Evolutionary conservation across 2,888 invertebrate species (phyloP).

Genomic region (Drosophila suboccidentalis): DNA sequence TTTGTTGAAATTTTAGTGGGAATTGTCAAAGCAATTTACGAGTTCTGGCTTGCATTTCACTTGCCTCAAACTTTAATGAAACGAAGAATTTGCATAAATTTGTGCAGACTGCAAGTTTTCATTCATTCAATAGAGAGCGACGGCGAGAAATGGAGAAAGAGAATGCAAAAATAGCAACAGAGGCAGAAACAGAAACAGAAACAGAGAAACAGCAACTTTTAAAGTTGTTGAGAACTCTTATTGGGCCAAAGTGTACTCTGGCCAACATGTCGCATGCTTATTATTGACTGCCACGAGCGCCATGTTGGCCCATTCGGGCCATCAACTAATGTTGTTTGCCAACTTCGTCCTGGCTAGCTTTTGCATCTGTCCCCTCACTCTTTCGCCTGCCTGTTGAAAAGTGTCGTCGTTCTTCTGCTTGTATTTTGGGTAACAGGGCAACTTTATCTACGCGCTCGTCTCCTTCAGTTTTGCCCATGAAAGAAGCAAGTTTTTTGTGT

Average conservation of each 20-base stretch:
- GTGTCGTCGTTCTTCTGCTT: slow-evolving; percentile 42
- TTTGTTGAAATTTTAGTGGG: slow-evolving; percentile 1
- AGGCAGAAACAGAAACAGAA: background rate
- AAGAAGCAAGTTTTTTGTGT: slow-evolving; percentile 58
- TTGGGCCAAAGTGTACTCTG: slow-evolving; percentile 63
- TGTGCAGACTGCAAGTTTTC: slow-evolving; percentile 35
- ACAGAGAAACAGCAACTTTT: slow-evolving; percentile 53
- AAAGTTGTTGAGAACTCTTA: slow-evolving; percentile 70
- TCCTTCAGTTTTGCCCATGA: slow-evolving; percentile 44
- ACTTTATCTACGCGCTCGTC: slow-evolving; percentile 62
- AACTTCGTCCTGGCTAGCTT: slow-evolving; percentile 61
- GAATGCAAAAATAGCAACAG: slow-evolving; percentile 20
- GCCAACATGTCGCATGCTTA: slow-evolving; percentile 81
- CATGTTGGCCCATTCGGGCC: slow-evolving; percentile 78
- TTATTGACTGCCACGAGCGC: slow-evolving; percentile 80
- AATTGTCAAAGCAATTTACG: slow-evolving; percentile 34
- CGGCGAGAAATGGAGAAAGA: background rate
- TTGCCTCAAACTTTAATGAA: slow-evolving; percentile 48
- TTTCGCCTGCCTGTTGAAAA: slow-evolving; percentile 25
- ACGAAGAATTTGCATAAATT: slow-evolving; percentile 55
- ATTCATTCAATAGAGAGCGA: background rate
- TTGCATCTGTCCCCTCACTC: slow-evolving; percentile 35
- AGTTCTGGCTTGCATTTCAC: slow-evolving; percentile 39
- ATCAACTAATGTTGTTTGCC: slow-evolving; percentile 81
- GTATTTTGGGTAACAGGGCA: slow-evolving; percentile 48